These are phyloP conservation scores for Patella caerulea DNA, from an alignment of 2,888 invertebrate genomes.

Conservation along the genomic window DNA sequence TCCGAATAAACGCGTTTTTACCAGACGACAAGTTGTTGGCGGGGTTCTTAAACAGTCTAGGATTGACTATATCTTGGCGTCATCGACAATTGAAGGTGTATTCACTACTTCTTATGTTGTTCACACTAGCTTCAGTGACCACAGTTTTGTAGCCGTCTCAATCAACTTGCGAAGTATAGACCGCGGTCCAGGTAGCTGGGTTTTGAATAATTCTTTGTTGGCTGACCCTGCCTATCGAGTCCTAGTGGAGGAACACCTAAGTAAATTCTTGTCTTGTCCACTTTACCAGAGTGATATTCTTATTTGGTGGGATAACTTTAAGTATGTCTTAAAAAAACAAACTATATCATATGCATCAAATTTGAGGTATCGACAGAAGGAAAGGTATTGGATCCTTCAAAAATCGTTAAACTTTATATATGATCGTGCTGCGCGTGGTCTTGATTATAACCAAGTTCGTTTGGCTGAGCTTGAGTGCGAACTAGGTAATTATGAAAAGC, in stretches of 20 bases:
- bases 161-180: not conserved
- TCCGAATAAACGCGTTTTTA: not conserved
- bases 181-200: not conserved
- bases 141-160: not conserved
- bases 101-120: not conserved
- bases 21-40: not conserved
- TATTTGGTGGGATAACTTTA: not conserved
- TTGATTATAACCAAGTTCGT: not conserved
- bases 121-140: not conserved
- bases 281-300: not conserved
- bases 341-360: not conserved
- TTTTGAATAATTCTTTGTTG: not conserved
- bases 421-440: not conserved
- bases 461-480: not conserved
- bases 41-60: not conserved
- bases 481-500: too few relatives aligned
- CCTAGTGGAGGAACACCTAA: too few relatives aligned
- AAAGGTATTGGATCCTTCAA: not conserved
- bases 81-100: not conserved
- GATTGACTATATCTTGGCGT: not conserved
- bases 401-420: not conserved
- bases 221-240: not conserved
- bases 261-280: not conserved
- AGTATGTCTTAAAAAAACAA: not conserved
- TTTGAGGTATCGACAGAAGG: not conserved